Evolutionary conservation across 2,888 invertebrate genomes (phyloP), one percentile per base, ranked within the genome.

Genomic region (Timandra comae): DNA sequence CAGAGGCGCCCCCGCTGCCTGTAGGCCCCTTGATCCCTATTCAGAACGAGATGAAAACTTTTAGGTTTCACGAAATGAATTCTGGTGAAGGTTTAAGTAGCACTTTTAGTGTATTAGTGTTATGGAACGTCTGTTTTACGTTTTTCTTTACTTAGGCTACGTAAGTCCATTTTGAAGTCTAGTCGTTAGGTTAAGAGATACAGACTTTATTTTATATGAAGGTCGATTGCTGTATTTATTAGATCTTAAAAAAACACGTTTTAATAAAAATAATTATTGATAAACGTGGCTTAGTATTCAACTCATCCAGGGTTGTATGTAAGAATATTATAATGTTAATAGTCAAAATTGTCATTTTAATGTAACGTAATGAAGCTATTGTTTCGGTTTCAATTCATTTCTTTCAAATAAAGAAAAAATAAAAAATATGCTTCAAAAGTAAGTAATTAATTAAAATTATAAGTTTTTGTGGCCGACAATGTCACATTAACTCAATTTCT

Each of bases 11-110:
- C 29, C 65, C 72, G 1, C 64, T 67, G 37, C 35, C 37, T 23
- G 57, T 80, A 30, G 63, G 77, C 41, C 79, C 80, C 19, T 63
- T 81, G 16, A 78, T 80, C 52, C 84, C 84, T 29, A 62, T 84
- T 23, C 84, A 81, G 47, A 84, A 84, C 49, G 82, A 84, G 61
- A 85, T 84, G 82, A 84, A 84, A 57, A 81, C 75, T 8, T 82
- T 67, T 51, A 66, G 81, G 54, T 80, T 73, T 57, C 73, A 75
- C 29, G 82, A 75, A 45, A 63, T 64, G 38, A 81, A 69, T 50
- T 58, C 64, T 20, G 68, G 63, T 24, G 43, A 52, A 29, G 51
- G 42, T 29, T 34, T 60, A 20, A 41, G 43, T 27, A 48, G 43
- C 27, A 52, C 46, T 43, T 49, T 47, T 38, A 54, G 50, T 22